phyloP scores from a whole-genome alignment of 2,888 invertebrate genomes.

The Nymphalis urticae region DNA sequence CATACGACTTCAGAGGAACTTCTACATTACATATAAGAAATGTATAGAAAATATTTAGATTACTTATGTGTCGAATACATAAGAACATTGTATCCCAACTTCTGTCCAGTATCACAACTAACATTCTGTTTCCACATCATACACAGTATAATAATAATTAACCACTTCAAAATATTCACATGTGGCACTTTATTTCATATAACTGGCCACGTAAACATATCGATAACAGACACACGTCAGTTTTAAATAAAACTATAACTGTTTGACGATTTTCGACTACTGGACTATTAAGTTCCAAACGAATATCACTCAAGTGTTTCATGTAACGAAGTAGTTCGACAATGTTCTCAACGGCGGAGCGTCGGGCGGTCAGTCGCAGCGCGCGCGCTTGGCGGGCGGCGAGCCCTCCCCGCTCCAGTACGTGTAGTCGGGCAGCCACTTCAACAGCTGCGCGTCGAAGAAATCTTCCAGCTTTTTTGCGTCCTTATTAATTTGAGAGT shows the following conservation, averaged over 20 bases:
- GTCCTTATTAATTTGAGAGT: conserved; percentile 88
- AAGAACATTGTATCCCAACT: background rate
- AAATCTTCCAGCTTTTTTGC: conserved; percentile 92
- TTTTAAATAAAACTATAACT: background rate
- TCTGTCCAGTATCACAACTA: background rate
- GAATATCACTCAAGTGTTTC: too few relatives aligned
- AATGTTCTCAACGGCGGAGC: background rate
- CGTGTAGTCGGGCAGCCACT: conserved; percentile 90
- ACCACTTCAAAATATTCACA: conserved; percentile 1
- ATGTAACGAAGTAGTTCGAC: too few relatives aligned
- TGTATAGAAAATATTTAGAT: background rate
- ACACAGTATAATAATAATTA: background rate
- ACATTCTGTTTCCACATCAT: background rate
- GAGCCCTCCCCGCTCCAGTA: conserved; percentile 74
- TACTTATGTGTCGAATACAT: background rate
- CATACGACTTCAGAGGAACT: conserved; percentile 2
- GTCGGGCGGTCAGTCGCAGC: conserved; percentile 51
- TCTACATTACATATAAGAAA: background rate
- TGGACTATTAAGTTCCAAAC: too few relatives aligned
- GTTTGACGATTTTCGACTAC: too few relatives aligned
- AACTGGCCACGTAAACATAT: background rate
- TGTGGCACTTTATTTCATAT: background rate
- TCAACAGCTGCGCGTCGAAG: conserved; percentile 89
- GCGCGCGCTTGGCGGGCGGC: conserved; percentile 62
- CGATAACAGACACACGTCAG: background rate